phyloP scores from a whole-genome alignment of 2,797 vertebrate species.

The Merluccius polli region DNA sequence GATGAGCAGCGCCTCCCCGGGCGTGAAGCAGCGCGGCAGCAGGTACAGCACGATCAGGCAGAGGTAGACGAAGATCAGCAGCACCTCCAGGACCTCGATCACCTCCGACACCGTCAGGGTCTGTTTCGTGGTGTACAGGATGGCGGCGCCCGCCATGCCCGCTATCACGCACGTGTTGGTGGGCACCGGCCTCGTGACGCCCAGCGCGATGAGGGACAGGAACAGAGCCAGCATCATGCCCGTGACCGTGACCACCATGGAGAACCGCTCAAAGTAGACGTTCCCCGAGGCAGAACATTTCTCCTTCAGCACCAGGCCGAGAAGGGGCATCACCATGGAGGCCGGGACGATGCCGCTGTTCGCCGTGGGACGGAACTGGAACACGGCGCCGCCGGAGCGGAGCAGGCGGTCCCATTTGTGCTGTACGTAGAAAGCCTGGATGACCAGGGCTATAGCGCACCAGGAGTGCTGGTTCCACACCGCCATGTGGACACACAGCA shows the following conservation, averaged over 20 bases:
- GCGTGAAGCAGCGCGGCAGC: slow-evolving; percentile 91
- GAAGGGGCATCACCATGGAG: slow-evolving; percentile 89
- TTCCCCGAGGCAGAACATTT: slow-evolving; percentile 82
- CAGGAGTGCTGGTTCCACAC: slow-evolving; percentile 95
- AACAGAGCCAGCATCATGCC: slow-evolving; percentile 95
- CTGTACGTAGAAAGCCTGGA: slow-evolving; percentile 94
- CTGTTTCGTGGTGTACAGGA: slow-evolving; percentile 90
- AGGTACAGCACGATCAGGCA: slow-evolving; percentile 92
- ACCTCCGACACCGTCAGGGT: slow-evolving; percentile 91
- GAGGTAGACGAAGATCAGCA: slow-evolving; percentile 96
- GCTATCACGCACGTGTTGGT: slow-evolving; percentile 92
- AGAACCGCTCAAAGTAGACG: slow-evolving; percentile 88
- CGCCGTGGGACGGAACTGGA: slow-evolving; percentile 84
- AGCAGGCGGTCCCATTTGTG: slow-evolving; percentile 96
- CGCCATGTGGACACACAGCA: slow-evolving; percentile 79
- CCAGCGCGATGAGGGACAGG: slow-evolving; percentile 87
- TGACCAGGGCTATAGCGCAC: slow-evolving; percentile 83
- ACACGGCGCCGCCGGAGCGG: slow-evolving; percentile 82
- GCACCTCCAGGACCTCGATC: slow-evolving; percentile 94
- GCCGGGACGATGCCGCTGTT: slow-evolving; percentile 93
- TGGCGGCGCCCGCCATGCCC: slow-evolving; percentile 80
- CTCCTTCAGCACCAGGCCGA: slow-evolving; percentile 84
- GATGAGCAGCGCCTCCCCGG: slow-evolving; percentile 88
- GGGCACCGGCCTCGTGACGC: slow-evolving; percentile 89
- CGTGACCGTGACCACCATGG: slow-evolving; percentile 83